Conservation (phyloP, 2,113 vertebrate genomes). For the Delphinapterus leucas region DNA sequence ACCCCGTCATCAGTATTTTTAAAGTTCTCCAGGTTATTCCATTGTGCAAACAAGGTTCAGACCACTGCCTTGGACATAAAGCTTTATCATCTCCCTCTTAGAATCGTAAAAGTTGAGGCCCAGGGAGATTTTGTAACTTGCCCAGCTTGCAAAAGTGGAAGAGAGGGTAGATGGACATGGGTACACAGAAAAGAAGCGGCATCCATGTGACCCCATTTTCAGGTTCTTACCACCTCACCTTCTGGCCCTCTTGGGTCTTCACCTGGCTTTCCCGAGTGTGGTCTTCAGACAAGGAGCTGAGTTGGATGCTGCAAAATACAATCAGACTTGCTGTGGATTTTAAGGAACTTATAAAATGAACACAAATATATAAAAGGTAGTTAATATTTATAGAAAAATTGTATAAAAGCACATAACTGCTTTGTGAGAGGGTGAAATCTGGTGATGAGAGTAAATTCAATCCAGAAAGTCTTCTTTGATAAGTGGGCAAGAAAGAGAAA, state of each 20-base stretch:
- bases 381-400: neutral
- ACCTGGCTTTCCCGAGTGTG: neutral
- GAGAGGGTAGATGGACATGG: neutral
- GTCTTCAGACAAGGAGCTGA: neutral
- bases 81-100: neutral
- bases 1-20: neutral
- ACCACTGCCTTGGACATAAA: neutral
- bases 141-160: neutral
- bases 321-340: neutral
- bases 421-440: neutral
- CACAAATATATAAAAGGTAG: neutral
- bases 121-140: neutral
- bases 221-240: neutral
- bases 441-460: neutral
- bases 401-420: neutral
- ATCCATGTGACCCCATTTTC: neutral
- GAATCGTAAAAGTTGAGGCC: neutral
- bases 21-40: neutral
- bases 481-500: neutral
- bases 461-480: neutral
- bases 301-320: neutral
- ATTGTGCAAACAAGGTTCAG: neutral
- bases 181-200: neutral
- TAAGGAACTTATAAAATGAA: conserved; percentile 16
- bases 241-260: neutral